These are phyloP conservation scores for Tarsius wallacei DNA, from an alignment of 2,797 vertebrate species.

Conservation along the genomic window DNA sequence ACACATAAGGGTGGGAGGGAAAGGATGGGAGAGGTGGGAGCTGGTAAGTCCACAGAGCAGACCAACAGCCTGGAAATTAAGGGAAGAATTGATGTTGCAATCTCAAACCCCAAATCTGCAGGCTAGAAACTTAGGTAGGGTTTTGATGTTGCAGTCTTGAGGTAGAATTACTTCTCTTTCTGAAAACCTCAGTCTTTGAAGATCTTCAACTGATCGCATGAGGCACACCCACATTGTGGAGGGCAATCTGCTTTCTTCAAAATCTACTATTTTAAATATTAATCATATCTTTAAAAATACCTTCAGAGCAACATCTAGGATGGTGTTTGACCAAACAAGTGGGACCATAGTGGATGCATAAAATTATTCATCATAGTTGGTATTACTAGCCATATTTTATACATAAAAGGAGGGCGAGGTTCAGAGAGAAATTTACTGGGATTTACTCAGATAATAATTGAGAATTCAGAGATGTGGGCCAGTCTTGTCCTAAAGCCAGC, in stretches of 20 bases:
- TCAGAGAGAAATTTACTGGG: background rate
- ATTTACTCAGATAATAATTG: constrained; percentile 2
- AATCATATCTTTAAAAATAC: background rate
- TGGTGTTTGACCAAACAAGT: background rate
- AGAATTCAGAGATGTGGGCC: background rate
- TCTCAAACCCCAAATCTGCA: background rate
- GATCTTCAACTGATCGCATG: background rate
- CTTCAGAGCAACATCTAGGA: background rate
- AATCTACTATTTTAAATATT: background rate
- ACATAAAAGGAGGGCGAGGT: background rate
- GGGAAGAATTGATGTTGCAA: background rate
- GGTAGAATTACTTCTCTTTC: background rate
- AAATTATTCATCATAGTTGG: background rate
- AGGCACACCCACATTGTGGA: background rate
- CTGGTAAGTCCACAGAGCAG: background rate
- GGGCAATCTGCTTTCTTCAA: background rate
- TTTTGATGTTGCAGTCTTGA: background rate
- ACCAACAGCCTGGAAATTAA: background rate
- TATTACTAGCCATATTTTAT: background rate
- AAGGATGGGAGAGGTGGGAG: background rate
- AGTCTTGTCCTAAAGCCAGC: background rate
- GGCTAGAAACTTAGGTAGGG: background rate
- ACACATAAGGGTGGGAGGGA: too few relatives aligned
- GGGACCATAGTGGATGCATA: background rate
- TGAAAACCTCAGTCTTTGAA: background rate